Evolutionary conservation across 2,113 vertebrate genomes (phyloP), one percentile per base, ranked within the genome.

Genomic region (Scopus umbretta): DNA sequence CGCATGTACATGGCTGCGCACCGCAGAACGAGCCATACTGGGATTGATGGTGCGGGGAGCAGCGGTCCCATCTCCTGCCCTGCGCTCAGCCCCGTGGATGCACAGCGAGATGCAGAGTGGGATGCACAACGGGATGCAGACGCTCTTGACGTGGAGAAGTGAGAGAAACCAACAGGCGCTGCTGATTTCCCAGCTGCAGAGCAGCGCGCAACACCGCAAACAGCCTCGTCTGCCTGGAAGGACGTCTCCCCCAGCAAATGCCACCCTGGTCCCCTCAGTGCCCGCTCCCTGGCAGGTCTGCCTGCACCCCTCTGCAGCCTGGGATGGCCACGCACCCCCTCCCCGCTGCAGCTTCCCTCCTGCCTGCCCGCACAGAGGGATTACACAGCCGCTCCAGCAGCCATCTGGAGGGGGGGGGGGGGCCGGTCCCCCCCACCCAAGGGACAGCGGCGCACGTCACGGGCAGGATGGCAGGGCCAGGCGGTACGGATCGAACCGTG

Each of bases 141-240:
- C 6, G 27, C 61, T 68, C 61, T 25, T 58, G 66, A 15, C 30
- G 19, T n/a, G 38, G 58, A 70, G 52, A 53, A 88, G 67, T 3
- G 73, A 66, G 36, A 80, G 86, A 68, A 62, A 72, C 40, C 84
- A 20, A 16, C 9, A 75, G 62, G 62, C 29, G 79, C 67, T 43
- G 94, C 95, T 23, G 87, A 56, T 85, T 85, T 34, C 40, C 43
- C 42, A 32, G 58, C 86, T 50, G 92, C 90, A 36, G 86, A 95
- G 80, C 88, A 62, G 72, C 78, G 32, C n/a, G n/a, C 74, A 71
- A 79, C 45, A 7, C 63, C 32, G 16, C 75, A 63, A 63, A 70
- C 71, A 80, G 90, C 68, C 49, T 63, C 10, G 2, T 50, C 78
- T 53, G 92, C 92, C 88, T 3, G 86, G 91, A 32, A 75, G 26